These are phyloP conservation scores for Griposia aprilina DNA, from an alignment of 2,888 invertebrate species.

Conservation along the genomic window DNA sequence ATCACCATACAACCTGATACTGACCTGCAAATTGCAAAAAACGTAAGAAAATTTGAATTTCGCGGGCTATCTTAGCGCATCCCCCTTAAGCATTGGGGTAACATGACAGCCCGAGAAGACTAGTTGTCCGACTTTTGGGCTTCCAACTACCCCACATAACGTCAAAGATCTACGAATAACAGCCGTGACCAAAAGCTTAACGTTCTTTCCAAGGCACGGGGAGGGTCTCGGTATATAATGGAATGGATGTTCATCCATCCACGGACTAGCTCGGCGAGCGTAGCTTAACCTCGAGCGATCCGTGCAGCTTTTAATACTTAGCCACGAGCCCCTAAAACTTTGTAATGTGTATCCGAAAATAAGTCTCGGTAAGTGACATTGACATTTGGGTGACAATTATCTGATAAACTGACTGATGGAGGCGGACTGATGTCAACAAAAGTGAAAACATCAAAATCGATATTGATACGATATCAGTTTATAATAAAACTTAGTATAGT, in stretches of 20 bases:
- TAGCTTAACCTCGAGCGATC: neutral
- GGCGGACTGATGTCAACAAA: neutral
- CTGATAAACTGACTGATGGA: no score
- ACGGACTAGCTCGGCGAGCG: neutral
- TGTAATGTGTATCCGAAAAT: conserved; percentile 14
- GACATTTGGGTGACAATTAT: neutral
- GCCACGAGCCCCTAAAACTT: neutral
- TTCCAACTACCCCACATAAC: no score
- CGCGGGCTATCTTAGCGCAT: no score
- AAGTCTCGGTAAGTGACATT: neutral
- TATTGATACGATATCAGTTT: neutral
- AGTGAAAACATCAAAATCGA: conserved; percentile 1
- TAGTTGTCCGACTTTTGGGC: neutral
- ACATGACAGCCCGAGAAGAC: neutral
- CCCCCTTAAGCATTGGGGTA: neutral
- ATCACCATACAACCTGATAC: no score
- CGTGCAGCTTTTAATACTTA: neutral
- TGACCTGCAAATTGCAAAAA: no score
- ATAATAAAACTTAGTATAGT: neutral
- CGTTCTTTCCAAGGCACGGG: neutral
- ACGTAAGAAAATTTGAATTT: no score
- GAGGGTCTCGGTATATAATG: neutral
- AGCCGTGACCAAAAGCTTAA: no score
- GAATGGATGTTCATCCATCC: no score
- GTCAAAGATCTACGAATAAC: no score